Evolutionary conservation across 2,888 invertebrate species (phyloP).

Genomic region (Carterocephalus palaemon): DNA sequence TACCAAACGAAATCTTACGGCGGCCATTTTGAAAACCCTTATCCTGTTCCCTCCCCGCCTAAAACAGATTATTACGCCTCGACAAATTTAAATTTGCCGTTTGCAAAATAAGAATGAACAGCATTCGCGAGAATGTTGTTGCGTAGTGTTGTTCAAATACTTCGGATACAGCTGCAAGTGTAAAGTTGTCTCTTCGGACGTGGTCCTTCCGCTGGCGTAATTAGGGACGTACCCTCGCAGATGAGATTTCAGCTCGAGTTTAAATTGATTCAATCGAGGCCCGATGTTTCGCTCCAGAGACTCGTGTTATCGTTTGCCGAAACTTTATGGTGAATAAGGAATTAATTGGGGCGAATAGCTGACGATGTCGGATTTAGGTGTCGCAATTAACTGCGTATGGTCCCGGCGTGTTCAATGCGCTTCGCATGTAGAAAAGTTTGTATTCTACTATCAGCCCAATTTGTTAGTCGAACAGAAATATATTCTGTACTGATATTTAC

Average conservation of each 20-base stretch:
- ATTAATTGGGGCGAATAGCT: conserved; percentile 52
- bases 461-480: conserved; percentile 13
- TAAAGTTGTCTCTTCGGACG: conserved; percentile 33
- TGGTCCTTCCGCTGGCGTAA: conserved; percentile 70
- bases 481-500: conserved; percentile 18
- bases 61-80: conserved; percentile 72
- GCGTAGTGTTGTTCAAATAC: background rate
- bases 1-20: conserved; percentile 75
- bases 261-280: conserved; percentile 76
- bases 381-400: conserved; percentile 30
- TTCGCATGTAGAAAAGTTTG: conserved; percentile 30
- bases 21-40: conserved; percentile 73
- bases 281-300: conserved; percentile 65
- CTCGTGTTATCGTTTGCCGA: conserved; percentile 41
- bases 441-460: conserved; percentile 9
- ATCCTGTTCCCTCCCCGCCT: conserved; percentile 55
- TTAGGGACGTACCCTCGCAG: conserved; percentile 72
- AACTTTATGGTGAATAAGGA: conserved; percentile 52
- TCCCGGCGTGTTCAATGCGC: background rate
- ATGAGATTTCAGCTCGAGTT: conserved; percentile 70
- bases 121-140: conserved; percentile 2
- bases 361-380: conserved; percentile 31
- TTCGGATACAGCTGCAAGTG: conserved; percentile 1
- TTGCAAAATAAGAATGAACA: conserved; percentile 10
- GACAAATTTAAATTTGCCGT: conserved; percentile 42